A percentile compares a stretch with the other conserved stretches of the same genome.
phyloP scores from a whole-genome alignment of 2,113 vertebrate species.

The Sinocyclocheilus maitianheensis region DNA sequence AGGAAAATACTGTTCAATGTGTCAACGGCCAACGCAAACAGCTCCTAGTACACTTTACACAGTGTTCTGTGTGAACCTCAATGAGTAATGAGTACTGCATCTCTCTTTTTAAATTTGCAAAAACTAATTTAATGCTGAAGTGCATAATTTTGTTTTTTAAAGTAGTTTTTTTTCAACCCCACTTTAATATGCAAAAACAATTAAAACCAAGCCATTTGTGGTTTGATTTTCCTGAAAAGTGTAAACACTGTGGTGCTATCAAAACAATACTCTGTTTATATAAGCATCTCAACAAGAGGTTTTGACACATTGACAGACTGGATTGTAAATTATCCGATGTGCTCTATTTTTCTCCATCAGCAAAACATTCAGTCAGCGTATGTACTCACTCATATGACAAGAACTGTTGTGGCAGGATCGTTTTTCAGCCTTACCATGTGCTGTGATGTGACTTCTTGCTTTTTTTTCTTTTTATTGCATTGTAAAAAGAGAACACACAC shows the following conservation, averaged over 20 bases:
- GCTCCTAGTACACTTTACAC: background rate
- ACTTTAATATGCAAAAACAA: background rate
- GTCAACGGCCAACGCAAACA: background rate
- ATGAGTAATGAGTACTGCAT: background rate
- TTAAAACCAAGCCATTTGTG: background rate
- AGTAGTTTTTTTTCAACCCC: background rate
- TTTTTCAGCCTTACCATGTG: background rate
- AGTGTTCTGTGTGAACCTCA: background rate
- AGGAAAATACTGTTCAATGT: background rate
- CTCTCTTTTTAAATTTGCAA: background rate
- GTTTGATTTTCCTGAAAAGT: background rate
- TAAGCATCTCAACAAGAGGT: background rate
- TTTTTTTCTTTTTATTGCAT: background rate
- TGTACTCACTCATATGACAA: background rate
- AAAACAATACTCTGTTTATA: background rate
- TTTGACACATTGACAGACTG: background rate
- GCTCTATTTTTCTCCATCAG: background rate
- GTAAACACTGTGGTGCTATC: background rate
- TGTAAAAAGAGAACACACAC: background rate
- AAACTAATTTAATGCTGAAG: background rate
- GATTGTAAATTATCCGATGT: background rate
- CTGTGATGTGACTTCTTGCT: background rate
- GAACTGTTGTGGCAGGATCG: background rate
- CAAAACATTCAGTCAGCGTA: background rate
- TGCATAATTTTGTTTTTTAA: background rate